Base-by-base conservation (phyloP, 2,888 invertebrate genomes). In the Drosophila rubida region DNA sequence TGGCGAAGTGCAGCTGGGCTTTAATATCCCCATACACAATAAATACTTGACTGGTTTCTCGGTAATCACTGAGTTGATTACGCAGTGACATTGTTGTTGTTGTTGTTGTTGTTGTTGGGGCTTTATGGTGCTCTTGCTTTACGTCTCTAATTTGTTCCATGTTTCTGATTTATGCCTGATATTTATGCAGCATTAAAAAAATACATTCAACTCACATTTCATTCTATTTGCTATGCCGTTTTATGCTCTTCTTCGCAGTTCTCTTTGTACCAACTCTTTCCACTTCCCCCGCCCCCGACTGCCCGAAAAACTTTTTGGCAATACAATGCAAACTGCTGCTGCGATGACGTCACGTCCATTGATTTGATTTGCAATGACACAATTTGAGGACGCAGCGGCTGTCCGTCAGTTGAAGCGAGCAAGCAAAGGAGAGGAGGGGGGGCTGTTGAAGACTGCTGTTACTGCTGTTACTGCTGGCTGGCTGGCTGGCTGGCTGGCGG, bases 281-380 rank as follows among this genome's bases (percentile, higher is more conserved):
- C 11, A 1, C 1, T n/a, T 30, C 4, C 9, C 13, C 3, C 48
- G 27, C 22, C 13, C 4, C 27, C 3, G 42, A 30, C 14, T 51
- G 42, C 11, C 25, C 19, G 23, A 37, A 46, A 57, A 25, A n/a
- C n/a, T 16, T 63, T 61, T 59, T 58, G 58, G 58, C 54, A 64
- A 57, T 53, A 71, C 66, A 71, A 77, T 72, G 67, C 55, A 74
- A 67, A 74, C 67, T 62, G 78, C 67, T 62, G 78, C 51, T 67
- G 58, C 49, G 45, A 59, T 74, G 74, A 72, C 78, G 73, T 74
- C 74, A 71, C 66, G 72, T 77, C 67, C 67, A 54, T 67, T 67
- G 61, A 72, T 77, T 59, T 67, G 73, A 77, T 73, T 74, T 74
- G 74, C 74, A 74, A 74, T 74, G 74, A 74, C 74, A 74, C 78